Evolutionary conservation across 2,888 invertebrate genomes (phyloP).

Genomic region (Lysandra coridon): DNA sequence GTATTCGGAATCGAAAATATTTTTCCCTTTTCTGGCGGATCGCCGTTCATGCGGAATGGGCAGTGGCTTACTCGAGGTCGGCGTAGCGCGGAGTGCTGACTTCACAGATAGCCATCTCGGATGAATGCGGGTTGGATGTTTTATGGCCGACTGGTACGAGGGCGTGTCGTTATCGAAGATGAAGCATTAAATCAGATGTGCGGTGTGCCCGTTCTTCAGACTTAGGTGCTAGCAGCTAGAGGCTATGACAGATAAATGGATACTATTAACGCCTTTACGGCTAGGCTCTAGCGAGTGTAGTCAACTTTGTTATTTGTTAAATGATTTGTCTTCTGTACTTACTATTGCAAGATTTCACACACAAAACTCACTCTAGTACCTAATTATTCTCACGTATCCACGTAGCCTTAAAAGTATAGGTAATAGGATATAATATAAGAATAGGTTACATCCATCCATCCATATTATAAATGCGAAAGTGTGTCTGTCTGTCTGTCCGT

Average conservation of each 20-base stretch:
- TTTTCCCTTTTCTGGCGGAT: slow-evolving; percentile 55
- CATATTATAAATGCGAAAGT: too few species aligned
- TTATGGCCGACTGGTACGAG: slow-evolving; percentile 62
- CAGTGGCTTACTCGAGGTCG: slow-evolving; percentile 66
- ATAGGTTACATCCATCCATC: too few species aligned
- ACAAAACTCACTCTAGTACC: background rate
- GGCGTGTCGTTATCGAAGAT: slow-evolving; percentile 68
- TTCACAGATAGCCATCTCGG: slow-evolving; percentile 61
- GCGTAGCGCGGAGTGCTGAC: slow-evolving; percentile 54
- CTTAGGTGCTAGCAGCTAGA: background rate
- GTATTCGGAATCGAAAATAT: slow-evolving; percentile 37
- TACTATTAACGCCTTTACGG: background rate
- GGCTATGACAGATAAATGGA: background rate
- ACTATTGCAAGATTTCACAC: background rate
- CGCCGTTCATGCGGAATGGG: slow-evolving; percentile 44
- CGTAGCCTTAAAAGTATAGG: background rate
- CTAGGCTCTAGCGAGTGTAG: background rate
- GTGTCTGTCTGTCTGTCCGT: too few species aligned
- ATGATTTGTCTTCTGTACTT: background rate
- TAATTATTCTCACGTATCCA: background rate
- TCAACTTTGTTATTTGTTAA: background rate
- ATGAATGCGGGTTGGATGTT: slow-evolving; percentile 67
- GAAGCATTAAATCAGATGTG: slow-evolving; percentile 70
- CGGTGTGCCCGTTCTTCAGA: slow-evolving; percentile 62
- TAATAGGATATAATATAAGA: too few species aligned